Base-by-base conservation (phyloP, 2,113 vertebrate genomes). In the Leptodactylus fuscus region DNA sequence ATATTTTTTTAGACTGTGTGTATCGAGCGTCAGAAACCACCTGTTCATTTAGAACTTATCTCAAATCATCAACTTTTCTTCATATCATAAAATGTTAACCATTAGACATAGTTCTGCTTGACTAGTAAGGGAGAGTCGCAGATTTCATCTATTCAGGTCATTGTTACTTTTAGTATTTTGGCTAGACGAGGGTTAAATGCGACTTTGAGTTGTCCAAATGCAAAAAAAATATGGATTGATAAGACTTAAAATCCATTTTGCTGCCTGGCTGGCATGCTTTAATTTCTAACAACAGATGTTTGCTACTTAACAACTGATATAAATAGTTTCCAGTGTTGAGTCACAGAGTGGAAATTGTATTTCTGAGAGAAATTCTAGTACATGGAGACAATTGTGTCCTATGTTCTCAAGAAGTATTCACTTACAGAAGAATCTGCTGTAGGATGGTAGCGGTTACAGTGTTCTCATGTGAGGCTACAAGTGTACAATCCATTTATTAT, bases 21-120 rank as follows among this genome's bases (percentile, higher is more conserved):
- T 84, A 69, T 86, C 76, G 53, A 80, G 0, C 69, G 80, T 67
- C 87, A 86, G 88, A 87, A 88, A 75, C 85, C 87, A 88, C 83
- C 86, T 91, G 88, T 84, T 65, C 89, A 88, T 75, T 87, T 86
- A 87, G 89, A 55, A 82, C 89, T 92, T 89, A 91, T 90, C 85
- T 91, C 88, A 60, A 88, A 81, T 88, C 88, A 87, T 87, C 90
- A 88, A 89, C 88, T 89, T 81, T 89, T 87, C 87, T 88, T 67
- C 89, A 87, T 90, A 81, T 86, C 82, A 78, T 87, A 82, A 88
- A 85, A 81, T 88, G 87, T 87, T 87, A 67, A 4, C 86, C 69
- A 83, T 88, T 79, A 74, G 62, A 70, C 49, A 60, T 55, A 55
- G 67, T 65, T 78, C 65, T 29, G n/a, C 38, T 46, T 74, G 46